Conservation (phyloP, 1,140 invertebrate genomes). For the Pseudomyrmex concolor region DNA sequence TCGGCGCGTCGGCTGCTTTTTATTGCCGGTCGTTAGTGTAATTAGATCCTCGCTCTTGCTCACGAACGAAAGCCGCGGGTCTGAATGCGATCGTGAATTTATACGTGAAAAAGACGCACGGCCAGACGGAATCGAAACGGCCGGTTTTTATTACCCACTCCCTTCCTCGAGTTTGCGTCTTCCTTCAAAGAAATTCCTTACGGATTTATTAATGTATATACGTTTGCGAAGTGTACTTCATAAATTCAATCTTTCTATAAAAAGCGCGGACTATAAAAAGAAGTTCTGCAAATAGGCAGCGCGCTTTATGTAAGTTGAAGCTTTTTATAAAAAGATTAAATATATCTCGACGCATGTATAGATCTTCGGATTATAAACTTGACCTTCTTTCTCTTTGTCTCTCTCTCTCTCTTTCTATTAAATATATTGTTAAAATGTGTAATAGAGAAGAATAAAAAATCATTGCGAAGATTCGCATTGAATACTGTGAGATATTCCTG, state of each 20-base stretch:
- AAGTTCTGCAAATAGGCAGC: too few relatives aligned
- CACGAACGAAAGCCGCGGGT: constrained; percentile 34
- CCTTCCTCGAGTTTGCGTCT: neutral
- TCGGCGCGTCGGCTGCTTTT: constrained; percentile 71
- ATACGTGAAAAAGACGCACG: constrained; percentile 46
- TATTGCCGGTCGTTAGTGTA: constrained; percentile 75
- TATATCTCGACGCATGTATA: too few relatives aligned
- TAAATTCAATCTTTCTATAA: neutral
- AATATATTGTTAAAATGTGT: neutral
- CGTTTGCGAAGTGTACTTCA: too few relatives aligned
- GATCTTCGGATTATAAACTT: too few relatives aligned
- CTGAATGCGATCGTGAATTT: constrained; percentile 58
- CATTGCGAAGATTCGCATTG: neutral
- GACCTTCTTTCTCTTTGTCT: too few relatives aligned
- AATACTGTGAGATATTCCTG: neutral
- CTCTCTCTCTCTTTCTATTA: too few relatives aligned
- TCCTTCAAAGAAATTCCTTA: neutral
- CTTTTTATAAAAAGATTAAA: too few relatives aligned
- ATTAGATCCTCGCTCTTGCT: constrained; percentile 66
- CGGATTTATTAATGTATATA: neutral
- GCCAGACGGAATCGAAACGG: constrained; percentile 26
- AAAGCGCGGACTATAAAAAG: neutral
- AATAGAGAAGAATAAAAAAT: neutral
- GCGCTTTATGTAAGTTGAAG: too few relatives aligned
- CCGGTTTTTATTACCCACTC: neutral